Conservation (phyloP, 2,888 invertebrate genomes). For the Dolichopus griseipennis region DNA sequence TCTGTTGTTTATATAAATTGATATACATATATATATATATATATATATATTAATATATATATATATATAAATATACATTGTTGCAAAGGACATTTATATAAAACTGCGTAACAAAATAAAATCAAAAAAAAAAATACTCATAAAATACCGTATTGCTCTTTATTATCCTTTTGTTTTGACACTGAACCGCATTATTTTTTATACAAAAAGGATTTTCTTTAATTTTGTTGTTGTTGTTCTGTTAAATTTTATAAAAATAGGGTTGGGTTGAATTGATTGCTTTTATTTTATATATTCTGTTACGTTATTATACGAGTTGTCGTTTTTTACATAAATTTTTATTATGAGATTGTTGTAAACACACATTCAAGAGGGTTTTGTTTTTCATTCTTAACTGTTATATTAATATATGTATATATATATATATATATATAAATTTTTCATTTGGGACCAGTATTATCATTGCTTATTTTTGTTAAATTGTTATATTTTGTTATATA, state of each 20-base stretch:
- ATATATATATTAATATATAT: not conserved
- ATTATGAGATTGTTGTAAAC: not conserved
- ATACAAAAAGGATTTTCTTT: slow-evolving; percentile 23
- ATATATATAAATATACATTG: not conserved
- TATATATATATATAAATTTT: too few species aligned
- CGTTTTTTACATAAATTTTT: not conserved
- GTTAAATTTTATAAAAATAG: slow-evolving; percentile 21
- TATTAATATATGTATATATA: too few species aligned
- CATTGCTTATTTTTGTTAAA: too few species aligned
- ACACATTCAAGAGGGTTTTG: not conserved
- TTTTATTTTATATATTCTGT: slow-evolving; percentile 7
- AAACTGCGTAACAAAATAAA: too few species aligned
- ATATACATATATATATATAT: not conserved
- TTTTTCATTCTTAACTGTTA: too few species aligned
- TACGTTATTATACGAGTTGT: not conserved
- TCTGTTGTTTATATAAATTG: too few species aligned
- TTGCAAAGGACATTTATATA: not conserved
- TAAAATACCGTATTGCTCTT: slow-evolving; percentile 5
- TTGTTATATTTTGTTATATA: too few species aligned
- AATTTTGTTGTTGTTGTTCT: slow-evolving; percentile 18
- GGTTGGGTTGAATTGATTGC: slow-evolving; percentile 14
- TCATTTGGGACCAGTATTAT: too few species aligned
- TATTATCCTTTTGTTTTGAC: slow-evolving; percentile 39
- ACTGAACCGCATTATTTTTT: slow-evolving; percentile 41
- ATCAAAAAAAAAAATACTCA: too few species aligned